Evolutionary conservation across 2,888 invertebrate genomes (phyloP).

Genomic region (Nemotelus nigrinus): DNA sequence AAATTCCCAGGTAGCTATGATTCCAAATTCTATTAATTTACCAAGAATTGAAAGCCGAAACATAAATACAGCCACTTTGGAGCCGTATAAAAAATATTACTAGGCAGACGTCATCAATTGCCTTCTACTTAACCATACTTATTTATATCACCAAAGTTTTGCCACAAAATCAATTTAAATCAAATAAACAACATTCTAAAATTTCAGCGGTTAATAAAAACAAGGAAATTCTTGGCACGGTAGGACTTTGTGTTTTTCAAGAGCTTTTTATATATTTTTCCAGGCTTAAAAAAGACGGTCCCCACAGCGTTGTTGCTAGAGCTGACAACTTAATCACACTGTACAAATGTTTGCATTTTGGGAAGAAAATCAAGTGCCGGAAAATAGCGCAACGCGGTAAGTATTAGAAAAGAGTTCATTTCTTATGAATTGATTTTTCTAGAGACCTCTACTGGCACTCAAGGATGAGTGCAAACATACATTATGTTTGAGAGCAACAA

Average conservation of each 20-base stretch:
- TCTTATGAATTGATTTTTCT: too few species aligned
- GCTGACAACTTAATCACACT: constrained; percentile 6
- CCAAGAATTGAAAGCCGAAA: too few species aligned
- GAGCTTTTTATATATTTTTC: neutral
- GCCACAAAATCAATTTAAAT: neutral
- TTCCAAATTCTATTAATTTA: too few species aligned
- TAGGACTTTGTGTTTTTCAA: neutral
- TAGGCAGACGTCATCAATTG: constrained; percentile 1
- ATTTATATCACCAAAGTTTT: constrained; percentile 2
- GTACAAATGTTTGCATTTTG: neutral
- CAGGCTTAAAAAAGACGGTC: neutral
- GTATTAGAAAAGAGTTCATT: too few species aligned
- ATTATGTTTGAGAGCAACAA: too few species aligned
- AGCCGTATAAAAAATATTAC: too few species aligned
- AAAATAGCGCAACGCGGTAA: too few species aligned
- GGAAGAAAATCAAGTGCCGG: too few species aligned
- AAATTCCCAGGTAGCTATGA: too few species aligned
- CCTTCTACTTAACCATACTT: neutral
- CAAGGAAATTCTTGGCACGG: constrained; percentile 1
- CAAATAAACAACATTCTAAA: constrained; percentile 12
- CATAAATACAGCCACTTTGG: too few species aligned
- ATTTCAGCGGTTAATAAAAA: constrained; percentile 1
- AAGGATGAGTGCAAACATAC: too few species aligned
- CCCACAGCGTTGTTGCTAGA: neutral
- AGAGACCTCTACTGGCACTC: too few species aligned